These are phyloP conservation scores for Xylophagus ater DNA, from an alignment of 2,888 invertebrate genomes.

Conservation along the genomic window DNA sequence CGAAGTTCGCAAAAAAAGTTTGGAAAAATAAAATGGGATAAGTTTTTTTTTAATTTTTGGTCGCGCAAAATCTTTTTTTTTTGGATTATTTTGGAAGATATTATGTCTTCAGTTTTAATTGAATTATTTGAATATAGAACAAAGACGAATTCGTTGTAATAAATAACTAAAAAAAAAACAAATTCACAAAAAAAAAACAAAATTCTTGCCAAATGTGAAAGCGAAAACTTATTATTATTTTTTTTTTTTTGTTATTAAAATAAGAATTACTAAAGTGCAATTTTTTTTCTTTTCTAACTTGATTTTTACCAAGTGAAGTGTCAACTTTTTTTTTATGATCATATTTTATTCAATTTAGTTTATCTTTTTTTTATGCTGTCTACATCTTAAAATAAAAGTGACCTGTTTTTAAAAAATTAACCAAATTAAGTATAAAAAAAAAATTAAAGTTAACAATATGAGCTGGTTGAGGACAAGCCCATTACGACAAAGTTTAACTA, in stretches of 20 bases:
- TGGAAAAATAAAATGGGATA: too few relatives aligned
- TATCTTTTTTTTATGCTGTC: neutral
- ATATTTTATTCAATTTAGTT: neutral
- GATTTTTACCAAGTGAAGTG: neutral
- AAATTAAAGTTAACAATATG: slow-evolving; percentile 38
- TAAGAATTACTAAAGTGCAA: neutral
- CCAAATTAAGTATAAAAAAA: neutral
- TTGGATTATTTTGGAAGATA: too few relatives aligned
- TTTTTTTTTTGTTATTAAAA: neutral
- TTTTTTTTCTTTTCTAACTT: too few relatives aligned
- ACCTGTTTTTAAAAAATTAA: neutral
- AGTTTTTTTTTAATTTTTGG: too few relatives aligned
- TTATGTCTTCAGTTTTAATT: too few relatives aligned
- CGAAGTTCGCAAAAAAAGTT: too few relatives aligned
- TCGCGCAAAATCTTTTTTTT: too few relatives aligned
- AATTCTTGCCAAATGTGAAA: too few relatives aligned
- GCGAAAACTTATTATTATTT: neutral
- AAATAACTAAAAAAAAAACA: too few relatives aligned
- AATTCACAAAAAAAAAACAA: too few relatives aligned
- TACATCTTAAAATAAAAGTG: neutral
- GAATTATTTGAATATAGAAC: too few relatives aligned
- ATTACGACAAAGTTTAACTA: slow-evolving; percentile 38
- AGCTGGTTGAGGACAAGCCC: slow-evolving; percentile 58
- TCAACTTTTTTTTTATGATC: neutral
- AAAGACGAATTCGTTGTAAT: too few relatives aligned